phyloP scores from a whole-genome alignment of 2,797 vertebrate genomes.

The Lepilemur septentrionalis region DNA sequence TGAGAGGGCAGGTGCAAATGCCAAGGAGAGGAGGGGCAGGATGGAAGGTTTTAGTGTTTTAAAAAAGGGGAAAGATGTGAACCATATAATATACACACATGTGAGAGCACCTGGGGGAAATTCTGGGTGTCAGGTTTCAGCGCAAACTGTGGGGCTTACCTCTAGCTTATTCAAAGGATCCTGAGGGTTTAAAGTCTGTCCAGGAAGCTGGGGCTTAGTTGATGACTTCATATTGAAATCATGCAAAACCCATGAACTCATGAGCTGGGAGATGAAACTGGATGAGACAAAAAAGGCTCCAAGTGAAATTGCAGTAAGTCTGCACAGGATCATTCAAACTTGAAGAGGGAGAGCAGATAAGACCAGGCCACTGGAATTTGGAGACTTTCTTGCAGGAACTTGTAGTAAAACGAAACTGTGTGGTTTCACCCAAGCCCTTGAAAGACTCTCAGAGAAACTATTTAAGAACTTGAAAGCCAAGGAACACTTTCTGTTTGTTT shows the following conservation, averaged over 20 bases:
- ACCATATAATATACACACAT: neutral
- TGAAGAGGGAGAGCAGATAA: neutral
- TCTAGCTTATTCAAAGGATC: constrained; percentile 35
- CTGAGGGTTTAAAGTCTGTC: constrained; percentile 8
- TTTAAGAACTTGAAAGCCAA: neutral
- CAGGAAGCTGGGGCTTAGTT: neutral
- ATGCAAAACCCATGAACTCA: constrained; percentile 64
- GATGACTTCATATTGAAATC: constrained; percentile 72
- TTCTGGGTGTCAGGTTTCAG: constrained; percentile 38
- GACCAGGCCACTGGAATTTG: neutral
- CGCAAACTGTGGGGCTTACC: constrained; percentile 28
- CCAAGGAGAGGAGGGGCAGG: neutral
- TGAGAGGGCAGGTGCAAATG: neutral
- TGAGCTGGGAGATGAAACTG: constrained; percentile 35
- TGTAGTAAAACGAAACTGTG: constrained; percentile 19
- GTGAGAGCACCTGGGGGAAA: constrained; percentile 33
- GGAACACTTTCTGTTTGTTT: neutral
- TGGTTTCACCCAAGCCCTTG: constrained; percentile 15
- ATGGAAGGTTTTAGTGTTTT: neutral
- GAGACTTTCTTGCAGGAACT: constrained; percentile 38
- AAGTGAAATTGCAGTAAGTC: neutral
- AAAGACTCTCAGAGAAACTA: neutral
- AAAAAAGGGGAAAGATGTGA: neutral
- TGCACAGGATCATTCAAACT: neutral
- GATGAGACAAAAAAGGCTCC: neutral